Evolutionary conservation across 1,140 invertebrate species (phyloP), one percentile per base, ranked within the genome.

Genomic region (Papilio polyxenes): DNA sequence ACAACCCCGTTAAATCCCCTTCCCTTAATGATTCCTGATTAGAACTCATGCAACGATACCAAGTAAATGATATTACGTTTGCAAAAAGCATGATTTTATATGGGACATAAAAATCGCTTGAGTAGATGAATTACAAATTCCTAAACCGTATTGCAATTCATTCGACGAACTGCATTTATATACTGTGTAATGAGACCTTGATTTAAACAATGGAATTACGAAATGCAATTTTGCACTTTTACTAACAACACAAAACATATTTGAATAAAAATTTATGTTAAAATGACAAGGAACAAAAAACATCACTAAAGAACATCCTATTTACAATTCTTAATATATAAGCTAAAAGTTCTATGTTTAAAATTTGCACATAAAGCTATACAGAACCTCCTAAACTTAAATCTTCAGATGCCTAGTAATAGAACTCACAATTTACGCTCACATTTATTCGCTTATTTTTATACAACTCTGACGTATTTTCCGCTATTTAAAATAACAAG

Each of bases 151-250:
- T 49, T 23, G 9, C 23, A 77, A 31, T 31, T 20, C 9, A 77
- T 77, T 77, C 75, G 48, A 77, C 6, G 75, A 77, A 77, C 4
- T 49, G 44, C 23, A 11, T 51, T 75, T 75, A 75, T 48, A 51
- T 51, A 75, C 74, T 51, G 7, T 74, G 44, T 48, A 53, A 77
- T 77, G 44, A 17, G 44, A 2, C 49, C 75, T 77, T 77, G 75
- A 53, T 77, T 77, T 11, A 37, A 77, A 77, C 75, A 77, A 77
- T 77, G 48, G 23, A 77, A 77, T 37, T 74, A 15, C 40, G 37
- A 37, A 44, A 74, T 31, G 75, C 49, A 31, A 15, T 77, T 31
- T 77, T 31, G 48, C 48, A 76, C 49, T 15, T 77, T 77, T 40
- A 72, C 31, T 37, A 72, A 2, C 65, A 17, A 40, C 15, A 17